These are phyloP conservation scores for Acleris laterana DNA, from an alignment of 2,888 invertebrate species.

Conservation along the genomic window DNA sequence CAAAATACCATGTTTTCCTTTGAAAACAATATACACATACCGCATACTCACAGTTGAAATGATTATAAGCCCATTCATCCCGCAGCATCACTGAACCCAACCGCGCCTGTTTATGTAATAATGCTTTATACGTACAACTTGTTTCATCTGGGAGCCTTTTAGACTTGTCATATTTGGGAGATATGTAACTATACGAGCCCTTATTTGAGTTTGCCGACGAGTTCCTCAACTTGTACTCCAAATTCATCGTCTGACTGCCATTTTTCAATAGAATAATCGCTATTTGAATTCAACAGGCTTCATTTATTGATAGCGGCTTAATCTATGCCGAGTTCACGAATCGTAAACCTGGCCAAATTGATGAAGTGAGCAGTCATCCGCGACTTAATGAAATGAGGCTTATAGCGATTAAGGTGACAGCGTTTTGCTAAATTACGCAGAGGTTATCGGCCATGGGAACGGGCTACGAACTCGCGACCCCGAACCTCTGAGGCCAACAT, in stretches of 20 bases:
- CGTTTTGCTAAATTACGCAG: constrained; percentile 47
- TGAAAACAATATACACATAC: too few species aligned
- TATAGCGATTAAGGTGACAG: constrained; percentile 27
- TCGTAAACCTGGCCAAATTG: constrained; percentile 1
- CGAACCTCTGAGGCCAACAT: constrained; percentile 55
- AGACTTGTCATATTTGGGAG: not conserved
- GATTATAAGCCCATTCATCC: too few species aligned
- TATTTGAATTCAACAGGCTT: too few species aligned
- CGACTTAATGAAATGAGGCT: constrained; percentile 7
- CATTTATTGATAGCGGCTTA: not conserved
- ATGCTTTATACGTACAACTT: not conserved
- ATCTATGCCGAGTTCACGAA: constrained; percentile 1
- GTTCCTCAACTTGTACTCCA: too few species aligned
- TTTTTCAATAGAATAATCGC: too few species aligned
- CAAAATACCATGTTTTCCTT: too few species aligned
- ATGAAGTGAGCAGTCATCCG: constrained; percentile 11
- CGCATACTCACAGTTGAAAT: too few species aligned
- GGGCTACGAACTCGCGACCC: constrained; percentile 62
- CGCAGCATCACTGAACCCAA: too few species aligned
- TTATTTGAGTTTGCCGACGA: not conserved
- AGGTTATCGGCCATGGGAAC: constrained; percentile 55
- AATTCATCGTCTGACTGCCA: too few species aligned
- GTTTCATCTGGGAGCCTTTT: not conserved
- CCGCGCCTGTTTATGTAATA: not conserved
- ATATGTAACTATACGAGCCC: not conserved